Evolutionary conservation across 2,113 vertebrate genomes (phyloP).

Genomic region (Menura novaehollandiae): DNA sequence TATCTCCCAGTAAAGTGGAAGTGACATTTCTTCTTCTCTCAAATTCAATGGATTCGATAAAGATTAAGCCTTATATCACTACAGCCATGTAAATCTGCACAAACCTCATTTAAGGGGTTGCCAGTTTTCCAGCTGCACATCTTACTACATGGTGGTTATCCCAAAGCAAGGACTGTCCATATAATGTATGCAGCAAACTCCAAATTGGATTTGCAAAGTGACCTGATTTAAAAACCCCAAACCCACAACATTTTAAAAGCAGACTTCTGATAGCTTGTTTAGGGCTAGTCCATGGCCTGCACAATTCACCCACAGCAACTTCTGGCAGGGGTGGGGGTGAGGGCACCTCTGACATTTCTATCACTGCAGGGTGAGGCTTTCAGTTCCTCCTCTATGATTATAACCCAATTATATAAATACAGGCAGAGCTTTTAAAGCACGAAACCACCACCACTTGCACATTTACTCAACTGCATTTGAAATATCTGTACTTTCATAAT

Average conservation of each 20-base stretch:
- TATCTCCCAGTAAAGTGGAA: not conserved
- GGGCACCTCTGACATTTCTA: not conserved
- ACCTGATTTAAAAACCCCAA: not conserved
- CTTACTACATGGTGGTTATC: not conserved
- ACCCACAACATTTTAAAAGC: not conserved
- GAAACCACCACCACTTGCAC: not conserved
- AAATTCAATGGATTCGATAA: not conserved
- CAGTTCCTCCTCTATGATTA: slow-evolving; percentile 11
- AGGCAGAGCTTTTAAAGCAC: not conserved
- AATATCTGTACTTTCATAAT: not conserved
- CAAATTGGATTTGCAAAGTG: not conserved
- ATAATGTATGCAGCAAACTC: not conserved
- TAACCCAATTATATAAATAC: not conserved
- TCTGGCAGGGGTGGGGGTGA: not conserved
- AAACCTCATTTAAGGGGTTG: not conserved
- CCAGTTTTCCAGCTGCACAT: not conserved
- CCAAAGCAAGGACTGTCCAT: not conserved
- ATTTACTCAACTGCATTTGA: not conserved
- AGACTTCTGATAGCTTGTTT: not conserved
- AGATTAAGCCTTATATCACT: not conserved
- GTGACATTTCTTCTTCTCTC: not conserved
- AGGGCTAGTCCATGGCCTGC: not conserved
- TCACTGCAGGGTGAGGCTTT: not conserved
- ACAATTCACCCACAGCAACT: not conserved
- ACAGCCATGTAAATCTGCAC: not conserved